Conservation (phyloP, 2,797 vertebrate genomes). For the Heterohyrax brucei region DNA sequence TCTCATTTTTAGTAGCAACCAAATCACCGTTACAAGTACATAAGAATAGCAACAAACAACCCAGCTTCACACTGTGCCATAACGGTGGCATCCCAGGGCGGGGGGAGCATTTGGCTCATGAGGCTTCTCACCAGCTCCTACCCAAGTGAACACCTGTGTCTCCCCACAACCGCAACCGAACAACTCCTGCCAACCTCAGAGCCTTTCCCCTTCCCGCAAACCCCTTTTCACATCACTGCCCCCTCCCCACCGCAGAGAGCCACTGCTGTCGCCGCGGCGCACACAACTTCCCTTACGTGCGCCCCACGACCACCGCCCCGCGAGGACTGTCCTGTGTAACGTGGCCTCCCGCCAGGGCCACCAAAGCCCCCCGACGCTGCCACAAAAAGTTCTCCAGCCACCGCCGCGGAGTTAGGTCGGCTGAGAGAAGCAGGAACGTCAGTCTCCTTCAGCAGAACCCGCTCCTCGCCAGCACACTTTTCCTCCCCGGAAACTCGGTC, state of each 20-base stretch:
- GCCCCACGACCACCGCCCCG: slow-evolving; percentile 49
- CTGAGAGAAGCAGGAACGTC: neutral
- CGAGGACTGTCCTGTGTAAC: neutral
- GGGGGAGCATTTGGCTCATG: slow-evolving; percentile 17
- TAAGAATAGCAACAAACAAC: slow-evolving; percentile 65
- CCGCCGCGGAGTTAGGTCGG: slow-evolving; percentile 29
- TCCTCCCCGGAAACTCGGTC: slow-evolving; percentile 68
- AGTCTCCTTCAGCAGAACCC: slow-evolving; percentile 37
- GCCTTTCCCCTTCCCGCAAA: neutral
- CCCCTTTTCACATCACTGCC: neutral
- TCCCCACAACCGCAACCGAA: neutral
- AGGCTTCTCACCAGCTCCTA: slow-evolving; percentile 40
- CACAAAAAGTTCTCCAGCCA: slow-evolving; percentile 79
- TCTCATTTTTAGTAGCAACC: slow-evolving; percentile 81
- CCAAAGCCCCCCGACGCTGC: slow-evolving; percentile 16
- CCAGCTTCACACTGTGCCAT: slow-evolving; percentile 49
- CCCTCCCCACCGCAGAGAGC: neutral
- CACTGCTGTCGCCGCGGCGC: neutral
- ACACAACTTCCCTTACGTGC: neutral
- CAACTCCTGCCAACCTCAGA: neutral
- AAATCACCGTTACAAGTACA: slow-evolving; percentile 71
- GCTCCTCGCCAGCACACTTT: slow-evolving; percentile 67
- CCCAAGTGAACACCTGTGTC: slow-evolving; percentile 83
- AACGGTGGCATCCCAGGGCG: slow-evolving; percentile 58
- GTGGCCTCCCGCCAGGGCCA: neutral